Evolutionary conservation across 2,888 invertebrate species (phyloP).

Genomic region (Calameuta idolon): DNA sequence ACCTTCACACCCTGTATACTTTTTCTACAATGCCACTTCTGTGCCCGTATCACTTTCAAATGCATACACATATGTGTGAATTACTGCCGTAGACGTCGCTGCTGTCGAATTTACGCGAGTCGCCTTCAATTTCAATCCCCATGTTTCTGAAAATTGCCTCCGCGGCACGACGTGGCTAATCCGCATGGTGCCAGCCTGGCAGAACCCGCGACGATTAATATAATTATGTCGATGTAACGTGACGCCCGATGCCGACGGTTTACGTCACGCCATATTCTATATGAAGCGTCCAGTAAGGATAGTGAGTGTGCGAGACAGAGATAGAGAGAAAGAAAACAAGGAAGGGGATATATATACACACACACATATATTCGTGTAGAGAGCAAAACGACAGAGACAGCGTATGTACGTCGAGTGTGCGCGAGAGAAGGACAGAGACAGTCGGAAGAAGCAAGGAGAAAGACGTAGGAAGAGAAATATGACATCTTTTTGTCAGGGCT

Average conservation of each 20-base stretch:
- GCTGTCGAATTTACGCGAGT: background rate
- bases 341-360: background rate
- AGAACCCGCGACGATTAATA: slow-evolving; percentile 43
- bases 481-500: slow-evolving; percentile 15
- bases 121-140: background rate
- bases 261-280: slow-evolving; percentile 39
- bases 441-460: background rate
- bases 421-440: too few relatives aligned
- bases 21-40: background rate
- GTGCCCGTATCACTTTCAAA: background rate
- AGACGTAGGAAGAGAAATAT: background rate
- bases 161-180: background rate
- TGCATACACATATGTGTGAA: background rate
- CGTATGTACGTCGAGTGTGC: background rate
- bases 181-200: background rate
- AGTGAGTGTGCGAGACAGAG: background rate
- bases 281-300: background rate
- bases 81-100: background rate
- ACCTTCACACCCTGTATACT: background rate
- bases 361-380: too few relatives aligned
- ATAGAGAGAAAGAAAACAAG: background rate
- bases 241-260: slow-evolving; percentile 40
- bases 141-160: background rate
- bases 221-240: slow-evolving; percentile 52
- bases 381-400: background rate